These are phyloP conservation scores for Desoria tigrina DNA, from an alignment of 2,888 invertebrate genomes.

Conservation along the genomic window DNA sequence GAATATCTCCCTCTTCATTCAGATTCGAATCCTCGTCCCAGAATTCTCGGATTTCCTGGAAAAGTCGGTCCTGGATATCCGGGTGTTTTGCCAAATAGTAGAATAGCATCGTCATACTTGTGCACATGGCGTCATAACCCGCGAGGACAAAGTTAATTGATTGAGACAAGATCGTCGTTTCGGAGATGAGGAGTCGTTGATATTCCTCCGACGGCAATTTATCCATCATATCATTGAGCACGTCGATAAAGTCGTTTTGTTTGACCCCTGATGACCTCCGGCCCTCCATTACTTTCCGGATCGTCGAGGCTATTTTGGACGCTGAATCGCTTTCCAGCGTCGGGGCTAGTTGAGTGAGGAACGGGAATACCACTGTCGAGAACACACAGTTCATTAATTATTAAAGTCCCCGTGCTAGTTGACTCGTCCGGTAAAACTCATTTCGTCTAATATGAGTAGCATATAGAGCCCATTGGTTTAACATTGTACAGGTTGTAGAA, in stretches of 20 bases:
- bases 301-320: constrained; percentile 31
- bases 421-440: too few species aligned
- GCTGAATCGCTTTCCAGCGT: constrained; percentile 27
- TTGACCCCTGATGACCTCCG: constrained; percentile 26
- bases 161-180: constrained; percentile 41
- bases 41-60: constrained; percentile 41
- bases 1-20: constrained; percentile 38
- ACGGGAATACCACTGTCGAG: constrained; percentile 22
- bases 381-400: constrained; percentile 9
- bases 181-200: constrained; percentile 31
- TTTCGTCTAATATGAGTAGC: neutral
- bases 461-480: too few species aligned
- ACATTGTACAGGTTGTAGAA: too few species aligned
- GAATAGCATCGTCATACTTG: constrained; percentile 30
- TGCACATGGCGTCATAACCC: constrained; percentile 45
- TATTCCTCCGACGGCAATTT: constrained; percentile 35
- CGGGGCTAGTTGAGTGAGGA: constrained; percentile 31
- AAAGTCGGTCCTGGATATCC: constrained; percentile 40
- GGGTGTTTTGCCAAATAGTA: constrained; percentile 40
- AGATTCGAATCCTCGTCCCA: constrained; percentile 8
- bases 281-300: constrained; percentile 29
- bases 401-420: too few species aligned
- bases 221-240: constrained; percentile 38
- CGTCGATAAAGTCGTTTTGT: constrained; percentile 43
- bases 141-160: constrained; percentile 44